Percentiles rank a stretch among this genome's conserved stretches.
These are phyloP conservation scores for Sebastes schlegelii DNA, from an alignment of 2,113 vertebrate genomes.

Conservation along the genomic window DNA sequence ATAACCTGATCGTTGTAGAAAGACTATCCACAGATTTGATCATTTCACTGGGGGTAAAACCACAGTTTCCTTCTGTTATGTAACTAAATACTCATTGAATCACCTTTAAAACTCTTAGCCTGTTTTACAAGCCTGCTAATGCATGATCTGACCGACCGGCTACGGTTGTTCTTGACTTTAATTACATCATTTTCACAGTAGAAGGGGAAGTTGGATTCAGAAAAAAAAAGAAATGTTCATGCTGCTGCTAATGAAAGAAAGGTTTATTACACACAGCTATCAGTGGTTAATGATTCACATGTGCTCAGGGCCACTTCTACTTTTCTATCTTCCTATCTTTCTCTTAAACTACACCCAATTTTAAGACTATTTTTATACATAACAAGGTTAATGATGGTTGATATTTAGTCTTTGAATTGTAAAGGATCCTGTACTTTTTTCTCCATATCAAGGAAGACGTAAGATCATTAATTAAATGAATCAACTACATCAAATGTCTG, in stretches of 20 bases:
- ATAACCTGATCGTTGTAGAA: neutral
- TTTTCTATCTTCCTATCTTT: neutral
- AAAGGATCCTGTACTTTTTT: neutral
- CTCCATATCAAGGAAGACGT: neutral
- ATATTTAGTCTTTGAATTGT: neutral
- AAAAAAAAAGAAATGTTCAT: neutral
- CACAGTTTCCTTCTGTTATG: neutral
- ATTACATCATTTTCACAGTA: neutral
- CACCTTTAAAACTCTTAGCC: neutral
- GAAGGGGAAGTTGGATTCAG: slow-evolving; percentile 46
- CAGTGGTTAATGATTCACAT: slow-evolving; percentile 58
- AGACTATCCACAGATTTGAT: neutral
- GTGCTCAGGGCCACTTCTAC: neutral
- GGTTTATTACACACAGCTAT: slow-evolving; percentile 30
- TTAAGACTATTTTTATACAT: neutral
- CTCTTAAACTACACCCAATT: neutral
- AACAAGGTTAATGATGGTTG: neutral
- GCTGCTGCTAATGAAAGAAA: slow-evolving; percentile 45
- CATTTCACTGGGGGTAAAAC: neutral
- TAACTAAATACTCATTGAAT: neutral
- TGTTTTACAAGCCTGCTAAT: neutral
- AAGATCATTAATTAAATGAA: neutral
- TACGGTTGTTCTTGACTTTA: neutral
- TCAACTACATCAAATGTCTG: neutral
- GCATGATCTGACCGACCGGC: neutral